Conservation (phyloP, 2,888 invertebrate species). For the Oscheius onirici region DNA sequence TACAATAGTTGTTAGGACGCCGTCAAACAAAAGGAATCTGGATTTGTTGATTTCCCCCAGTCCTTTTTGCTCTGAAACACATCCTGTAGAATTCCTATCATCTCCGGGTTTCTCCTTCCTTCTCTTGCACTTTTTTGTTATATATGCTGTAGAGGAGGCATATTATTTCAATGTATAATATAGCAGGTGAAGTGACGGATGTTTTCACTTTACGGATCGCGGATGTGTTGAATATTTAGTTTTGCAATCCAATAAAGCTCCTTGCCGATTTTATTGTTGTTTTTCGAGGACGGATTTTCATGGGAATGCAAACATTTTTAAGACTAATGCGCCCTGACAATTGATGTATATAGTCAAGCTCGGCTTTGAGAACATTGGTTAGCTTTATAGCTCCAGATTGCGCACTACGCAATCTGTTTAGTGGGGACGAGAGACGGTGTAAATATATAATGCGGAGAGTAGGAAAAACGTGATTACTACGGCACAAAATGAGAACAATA, state of each 20-base stretch:
- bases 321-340: no score
- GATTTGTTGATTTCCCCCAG: constrained; percentile 20
- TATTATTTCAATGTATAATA: constrained; percentile 27
- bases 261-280: not conserved
- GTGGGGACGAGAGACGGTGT: no score
- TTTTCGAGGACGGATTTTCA: no score
- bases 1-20: constrained; percentile 25
- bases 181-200: constrained; percentile 16
- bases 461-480: no score
- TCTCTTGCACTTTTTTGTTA: not conserved
- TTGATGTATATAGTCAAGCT: no score
- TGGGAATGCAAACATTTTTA: no score
- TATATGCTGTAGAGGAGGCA: constrained; percentile 19
- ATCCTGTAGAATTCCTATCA: constrained; percentile 29
- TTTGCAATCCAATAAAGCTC: constrained; percentile 20
- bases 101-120: not conserved
- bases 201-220: constrained; percentile 27
- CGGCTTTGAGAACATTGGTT: no score
- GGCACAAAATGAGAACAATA: no score
- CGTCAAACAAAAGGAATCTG: not conserved
- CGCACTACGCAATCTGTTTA: no score
- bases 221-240: constrained; percentile 20
- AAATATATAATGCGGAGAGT: no score
- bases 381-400: no score
- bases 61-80: constrained; percentile 5